Percentiles rank a stretch among this genome's conserved stretches.
These are phyloP conservation scores for Acleris holmiana DNA, from an alignment of 2,888 invertebrate genomes.

Conservation along the genomic window DNA sequence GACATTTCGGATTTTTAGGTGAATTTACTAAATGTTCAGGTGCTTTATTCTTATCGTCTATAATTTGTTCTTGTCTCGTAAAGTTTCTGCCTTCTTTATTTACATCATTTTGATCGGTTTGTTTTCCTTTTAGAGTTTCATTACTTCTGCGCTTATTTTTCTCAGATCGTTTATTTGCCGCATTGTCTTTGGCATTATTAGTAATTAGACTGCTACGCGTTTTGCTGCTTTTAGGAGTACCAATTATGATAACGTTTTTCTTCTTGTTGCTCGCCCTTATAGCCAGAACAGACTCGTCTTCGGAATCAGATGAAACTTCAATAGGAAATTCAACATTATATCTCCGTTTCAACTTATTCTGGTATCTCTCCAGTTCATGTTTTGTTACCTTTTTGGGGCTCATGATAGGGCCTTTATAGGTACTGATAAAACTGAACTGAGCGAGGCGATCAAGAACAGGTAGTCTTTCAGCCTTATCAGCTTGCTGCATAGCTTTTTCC, in stretches of 20 bases:
- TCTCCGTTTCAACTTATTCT: slow-evolving; percentile 59
- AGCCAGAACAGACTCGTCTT: slow-evolving; percentile 44
- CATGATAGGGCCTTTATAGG: slow-evolving; percentile 69
- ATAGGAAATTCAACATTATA: slow-evolving; percentile 61
- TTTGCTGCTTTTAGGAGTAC: slow-evolving; percentile 49
- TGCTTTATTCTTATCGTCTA: slow-evolving; percentile 2
- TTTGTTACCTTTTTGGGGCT: slow-evolving; percentile 62
- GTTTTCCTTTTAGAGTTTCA: slow-evolving; percentile 10
- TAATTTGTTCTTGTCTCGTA: slow-evolving; percentile 9
- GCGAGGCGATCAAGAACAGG: slow-evolving; percentile 61
- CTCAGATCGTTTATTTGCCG: background rate
- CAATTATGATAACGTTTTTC: slow-evolving; percentile 52
- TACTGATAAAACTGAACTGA: slow-evolving; percentile 74
- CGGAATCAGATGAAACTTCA: slow-evolving; percentile 54
- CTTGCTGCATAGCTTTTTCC: slow-evolving; percentile 62
- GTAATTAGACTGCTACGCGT: background rate
- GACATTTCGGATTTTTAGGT: too few relatives aligned
- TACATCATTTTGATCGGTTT: slow-evolving; percentile 31
- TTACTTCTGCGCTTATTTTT: slow-evolving; percentile 12
- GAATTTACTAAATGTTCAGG: background rate
- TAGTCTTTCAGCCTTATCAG: slow-evolving; percentile 68
- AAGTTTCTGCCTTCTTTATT: background rate
- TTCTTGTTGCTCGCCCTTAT: slow-evolving; percentile 35
- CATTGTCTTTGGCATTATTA: slow-evolving; percentile 4
- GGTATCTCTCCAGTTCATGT: slow-evolving; percentile 54